phyloP scores from a whole-genome alignment of 2,113 vertebrate species.

The Clarias macrocephalus region DNA sequence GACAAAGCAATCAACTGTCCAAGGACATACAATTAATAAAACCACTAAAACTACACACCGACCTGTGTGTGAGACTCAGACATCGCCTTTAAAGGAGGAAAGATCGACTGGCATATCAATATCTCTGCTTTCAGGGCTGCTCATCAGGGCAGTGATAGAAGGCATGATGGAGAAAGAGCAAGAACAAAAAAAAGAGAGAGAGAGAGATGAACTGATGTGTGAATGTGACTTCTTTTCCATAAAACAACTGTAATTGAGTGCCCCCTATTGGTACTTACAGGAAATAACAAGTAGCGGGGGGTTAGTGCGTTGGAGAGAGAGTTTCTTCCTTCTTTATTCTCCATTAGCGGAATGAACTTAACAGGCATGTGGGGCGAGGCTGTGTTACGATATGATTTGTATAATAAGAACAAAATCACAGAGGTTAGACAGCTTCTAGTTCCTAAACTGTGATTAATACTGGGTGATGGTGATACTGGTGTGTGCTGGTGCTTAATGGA shows the following conservation, averaged over 20 bases:
- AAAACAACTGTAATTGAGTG: slow-evolving; percentile 11
- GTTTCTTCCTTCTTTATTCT: background rate
- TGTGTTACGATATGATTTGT: background rate
- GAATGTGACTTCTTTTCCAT: slow-evolving; percentile 8
- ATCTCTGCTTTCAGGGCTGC: background rate
- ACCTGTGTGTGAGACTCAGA: background rate
- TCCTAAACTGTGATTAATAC: background rate
- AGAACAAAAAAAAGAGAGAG: background rate
- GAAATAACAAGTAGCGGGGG: background rate
- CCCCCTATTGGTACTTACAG: slow-evolving; percentile 26
- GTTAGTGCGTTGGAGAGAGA: no score
- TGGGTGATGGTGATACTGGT: background rate
- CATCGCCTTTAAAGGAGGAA: background rate
- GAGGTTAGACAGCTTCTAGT: background rate
- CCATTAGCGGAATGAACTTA: background rate
- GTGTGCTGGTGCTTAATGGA: background rate
- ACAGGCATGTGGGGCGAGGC: background rate
- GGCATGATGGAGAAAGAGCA: background rate
- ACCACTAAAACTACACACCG: background rate
- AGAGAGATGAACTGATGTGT: slow-evolving; percentile 6
- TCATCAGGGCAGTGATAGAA: background rate
- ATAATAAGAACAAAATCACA: background rate
- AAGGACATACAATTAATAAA: slow-evolving; percentile 22
- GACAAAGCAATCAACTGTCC: slow-evolving; percentile 36
- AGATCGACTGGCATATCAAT: background rate